phyloP scores from a whole-genome alignment of 2,888 invertebrate genomes.

The Notodonta ziczac region DNA sequence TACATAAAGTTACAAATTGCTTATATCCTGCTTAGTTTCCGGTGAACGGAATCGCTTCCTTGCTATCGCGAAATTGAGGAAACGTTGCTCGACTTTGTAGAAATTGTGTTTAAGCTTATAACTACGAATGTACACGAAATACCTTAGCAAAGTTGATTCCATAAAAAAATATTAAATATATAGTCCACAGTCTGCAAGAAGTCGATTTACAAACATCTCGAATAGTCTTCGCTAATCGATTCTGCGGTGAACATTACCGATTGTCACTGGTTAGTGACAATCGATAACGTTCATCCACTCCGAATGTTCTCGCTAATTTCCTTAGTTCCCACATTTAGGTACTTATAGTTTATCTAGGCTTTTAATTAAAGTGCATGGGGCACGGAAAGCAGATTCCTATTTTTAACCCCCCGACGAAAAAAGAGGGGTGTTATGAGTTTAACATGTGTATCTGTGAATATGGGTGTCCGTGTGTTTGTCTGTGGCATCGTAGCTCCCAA shows the following conservation, averaged over 20 bases:
- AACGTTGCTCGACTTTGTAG: slow-evolving; percentile 22
- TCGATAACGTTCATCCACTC: neutral
- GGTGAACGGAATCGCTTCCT: slow-evolving; percentile 27
- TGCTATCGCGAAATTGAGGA: slow-evolving; percentile 27
- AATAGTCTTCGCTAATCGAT: neutral
- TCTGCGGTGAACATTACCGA: neutral
- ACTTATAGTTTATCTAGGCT: neutral
- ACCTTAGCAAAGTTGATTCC: too few relatives aligned
- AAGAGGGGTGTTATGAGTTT: too few relatives aligned
- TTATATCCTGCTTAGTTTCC: slow-evolving; percentile 41
- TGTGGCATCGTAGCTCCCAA: too few relatives aligned
- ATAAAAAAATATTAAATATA: too few relatives aligned
- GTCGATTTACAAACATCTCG: neutral
- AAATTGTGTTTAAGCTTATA: slow-evolving; percentile 3
- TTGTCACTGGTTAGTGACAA: neutral
- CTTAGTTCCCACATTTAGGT: neutral
- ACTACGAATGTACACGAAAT: too few relatives aligned
- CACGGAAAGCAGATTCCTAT: too few relatives aligned
- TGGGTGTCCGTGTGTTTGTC: too few relatives aligned
- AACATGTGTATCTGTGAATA: too few relatives aligned
- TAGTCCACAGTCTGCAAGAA: neutral
- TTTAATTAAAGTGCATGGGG: neutral
- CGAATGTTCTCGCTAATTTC: slow-evolving; percentile 1
- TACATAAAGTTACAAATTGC: slow-evolving; percentile 40
- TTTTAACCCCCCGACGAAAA: too few relatives aligned